Evolutionary conservation across 2,888 invertebrate genomes (phyloP), one percentile per base, ranked within the genome.

Genomic region (Glyphotaelius pellucidus): DNA sequence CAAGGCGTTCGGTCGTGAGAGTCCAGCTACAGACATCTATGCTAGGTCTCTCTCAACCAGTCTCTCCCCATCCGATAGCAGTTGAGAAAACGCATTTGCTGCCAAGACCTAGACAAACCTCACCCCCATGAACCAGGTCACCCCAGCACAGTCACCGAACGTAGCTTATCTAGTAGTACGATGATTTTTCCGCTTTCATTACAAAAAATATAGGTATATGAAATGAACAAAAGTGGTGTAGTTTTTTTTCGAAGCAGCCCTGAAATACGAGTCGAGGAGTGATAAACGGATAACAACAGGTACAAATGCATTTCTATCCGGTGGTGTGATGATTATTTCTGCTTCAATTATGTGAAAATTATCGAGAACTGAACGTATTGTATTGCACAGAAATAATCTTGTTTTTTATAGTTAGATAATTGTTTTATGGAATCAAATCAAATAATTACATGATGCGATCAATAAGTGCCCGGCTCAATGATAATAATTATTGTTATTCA

Each of bases 401-500:
- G 67, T n/a, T 67, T 67, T 67, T 67, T 67, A 67, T 67, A 7
- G 25, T 0, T n/a, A 25, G 67, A 67, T 67, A 67, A 67, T 67
- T 67, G n/a, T 67, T 67, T 67, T 67, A n/a, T 67, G 67, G 67
- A 67, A 67, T 67, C 67, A 25, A 67, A 67, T 67, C 67, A 67
- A 67, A 67, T 25, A 67, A 67, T 67, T 67, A 67, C 1, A 67
- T 25, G 67, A n/a, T 67, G 67, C 67, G 25, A 25, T 67, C 67
- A 25, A 67, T 67, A 67, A 67, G 67, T 67, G 25, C 25, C 19
- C 67, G 67, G 67, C 9, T 67, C 67, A n/a, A 67, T 67, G 67
- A 67, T 67, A n/a, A n/a, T 67, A 67, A 67, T 67, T 67, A 67
- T 67, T 67, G 67, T 67, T 67, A 67, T 67, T 67, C 67, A 67